Conservation (phyloP, 1,140 invertebrate species). For the Eubasilissa regina region DNA sequence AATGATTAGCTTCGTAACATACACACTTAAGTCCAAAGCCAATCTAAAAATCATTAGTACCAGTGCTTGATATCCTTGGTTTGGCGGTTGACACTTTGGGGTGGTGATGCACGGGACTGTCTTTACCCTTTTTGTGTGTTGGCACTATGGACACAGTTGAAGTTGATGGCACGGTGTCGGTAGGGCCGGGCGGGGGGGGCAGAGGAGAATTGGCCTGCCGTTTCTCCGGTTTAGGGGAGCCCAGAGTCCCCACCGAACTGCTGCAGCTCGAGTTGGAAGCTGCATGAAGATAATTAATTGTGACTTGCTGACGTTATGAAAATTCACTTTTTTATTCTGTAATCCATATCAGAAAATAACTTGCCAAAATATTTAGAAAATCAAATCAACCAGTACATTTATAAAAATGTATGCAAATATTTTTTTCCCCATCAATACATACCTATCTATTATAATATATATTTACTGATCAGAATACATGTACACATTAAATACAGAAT, state of each 20-base stretch:
- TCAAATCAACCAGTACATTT: no score
- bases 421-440: no score
- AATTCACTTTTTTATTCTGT: no score
- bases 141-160: constrained; percentile 60
- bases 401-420: no score
- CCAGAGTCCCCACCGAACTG: constrained; percentile 81
- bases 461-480: no score
- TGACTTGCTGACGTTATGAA: no score
- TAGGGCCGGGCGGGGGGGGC: constrained; percentile 75
- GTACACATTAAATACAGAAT: no score
- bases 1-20: no score
- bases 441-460: no score
- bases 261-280: constrained; percentile 84
- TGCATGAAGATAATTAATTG: constrained; percentile 57
- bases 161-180: constrained; percentile 77
- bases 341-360: no score
- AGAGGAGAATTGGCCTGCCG: constrained; percentile 88
- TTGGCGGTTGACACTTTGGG: constrained; percentile 58
- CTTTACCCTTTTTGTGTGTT: constrained; percentile 58
- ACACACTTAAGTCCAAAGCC: no score
- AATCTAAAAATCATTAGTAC: constrained; percentile 51
- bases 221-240: constrained; percentile 89
- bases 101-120: constrained; percentile 57
- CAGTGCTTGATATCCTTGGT: constrained; percentile 69
- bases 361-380: no score